Percentiles rank a stretch among this genome's conserved stretches.
Evolutionary conservation across 1,140 invertebrate species (phyloP).

Genomic region (Coptotermes formosanus): DNA sequence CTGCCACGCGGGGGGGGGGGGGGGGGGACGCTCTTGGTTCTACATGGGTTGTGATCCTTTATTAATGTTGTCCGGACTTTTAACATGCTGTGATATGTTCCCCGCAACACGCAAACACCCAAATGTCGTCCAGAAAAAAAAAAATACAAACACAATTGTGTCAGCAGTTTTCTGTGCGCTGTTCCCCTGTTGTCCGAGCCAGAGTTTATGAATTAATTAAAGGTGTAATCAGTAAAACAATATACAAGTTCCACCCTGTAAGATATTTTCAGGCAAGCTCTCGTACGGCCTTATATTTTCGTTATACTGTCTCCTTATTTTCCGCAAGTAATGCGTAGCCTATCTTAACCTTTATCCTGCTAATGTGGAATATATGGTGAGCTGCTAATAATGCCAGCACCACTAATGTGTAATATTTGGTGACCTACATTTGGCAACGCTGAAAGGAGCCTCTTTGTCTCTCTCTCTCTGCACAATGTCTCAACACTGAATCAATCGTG

Average conservation of each 20-base stretch:
- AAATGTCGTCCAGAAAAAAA: not conserved
- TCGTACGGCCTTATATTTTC: no score
- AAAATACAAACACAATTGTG: not conserved
- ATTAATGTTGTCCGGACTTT: slow-evolving; percentile 12
- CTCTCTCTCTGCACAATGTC: no score
- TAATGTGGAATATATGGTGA: no score
- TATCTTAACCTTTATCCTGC: no score
- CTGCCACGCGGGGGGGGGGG: not conserved
- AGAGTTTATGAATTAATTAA: not conserved
- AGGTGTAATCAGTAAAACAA: not conserved
- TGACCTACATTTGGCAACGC: no score
- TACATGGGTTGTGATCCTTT: not conserved
- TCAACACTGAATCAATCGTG: no score
- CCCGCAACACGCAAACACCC: not conserved
- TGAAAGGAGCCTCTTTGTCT: no score
- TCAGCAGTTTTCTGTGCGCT: not conserved
- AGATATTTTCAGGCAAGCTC: no score
- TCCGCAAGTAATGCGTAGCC: no score
- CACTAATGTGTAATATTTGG: no score
- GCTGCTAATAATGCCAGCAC: no score
- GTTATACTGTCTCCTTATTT: no score
- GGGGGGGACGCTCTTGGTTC: not conserved
- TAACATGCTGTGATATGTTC: not conserved
- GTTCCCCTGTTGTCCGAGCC: not conserved
- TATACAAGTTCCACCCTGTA: not conserved